Base-by-base conservation (phyloP, 1,140 invertebrate genomes). In the Belonocnema kinseyi region DNA sequence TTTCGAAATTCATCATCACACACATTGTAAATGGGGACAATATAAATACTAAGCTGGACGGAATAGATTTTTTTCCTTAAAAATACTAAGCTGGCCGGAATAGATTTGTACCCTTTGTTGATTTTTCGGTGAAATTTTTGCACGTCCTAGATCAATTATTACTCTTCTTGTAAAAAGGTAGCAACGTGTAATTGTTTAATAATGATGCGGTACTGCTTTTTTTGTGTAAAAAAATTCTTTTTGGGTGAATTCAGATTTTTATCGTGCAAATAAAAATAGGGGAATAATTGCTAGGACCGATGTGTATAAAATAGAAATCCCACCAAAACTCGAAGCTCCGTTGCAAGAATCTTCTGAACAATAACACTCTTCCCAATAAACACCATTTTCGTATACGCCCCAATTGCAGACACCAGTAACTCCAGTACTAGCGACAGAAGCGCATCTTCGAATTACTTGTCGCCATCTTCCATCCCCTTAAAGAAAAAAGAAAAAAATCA, bases 281-380 rank as follows among this genome's bases (percentile, higher is more conserved):
- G 61, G 61, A 33, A 66, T n/a, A 16, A 66, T n/a, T 66, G 61
- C 61, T 10, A 66, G 13, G 13, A 66, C 40, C 5, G 6, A 33
- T n/a, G 46, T 4, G 14, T 46, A 66, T 5, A 66, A 66, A 40
- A 66, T n/a, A 40, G 61, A 66, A 8, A 66, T 40, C 46, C 61
- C 21, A n/a, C 26, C 26, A 16, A 79, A 74, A 61, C 54, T 82
- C 16, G 78, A 75, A 14, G 90, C 86, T 72, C 75, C 84, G 89
- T 98, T 98, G 85, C 97, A 98, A 79, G 94, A 94, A 88, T 98
- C 97, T 78, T 95, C 93, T 0, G 96, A 96, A 89, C 97, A 98
- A 84, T 98, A 98, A 86, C 97, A 98, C 88, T 98, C 96, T 88
- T 98, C 96, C 97, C 97, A 98, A 86, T 97, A 98, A 0, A 97